A percentile compares a stretch with the other conserved stretches of the same genome.
phyloP scores from a whole-genome alignment of 2,113 vertebrate genomes.

The Micromys minutus region DNA sequence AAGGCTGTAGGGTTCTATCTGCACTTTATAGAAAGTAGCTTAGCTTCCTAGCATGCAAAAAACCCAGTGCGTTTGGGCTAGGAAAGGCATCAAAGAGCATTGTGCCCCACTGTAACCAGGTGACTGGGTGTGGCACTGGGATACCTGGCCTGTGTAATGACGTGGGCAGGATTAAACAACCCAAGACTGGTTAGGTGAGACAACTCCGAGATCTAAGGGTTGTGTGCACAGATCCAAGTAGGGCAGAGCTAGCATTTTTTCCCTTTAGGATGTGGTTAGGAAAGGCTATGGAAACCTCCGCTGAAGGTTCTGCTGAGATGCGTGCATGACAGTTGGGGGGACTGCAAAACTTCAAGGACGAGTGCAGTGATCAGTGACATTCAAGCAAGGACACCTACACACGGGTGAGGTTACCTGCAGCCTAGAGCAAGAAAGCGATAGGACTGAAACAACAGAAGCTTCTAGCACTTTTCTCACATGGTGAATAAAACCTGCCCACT shows the following conservation, averaged over 20 bases:
- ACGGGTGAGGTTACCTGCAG: not conserved
- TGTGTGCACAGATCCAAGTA: not conserved
- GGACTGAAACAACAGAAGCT: not conserved
- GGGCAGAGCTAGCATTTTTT: not conserved
- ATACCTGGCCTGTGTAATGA: not conserved
- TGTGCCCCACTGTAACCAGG: not conserved
- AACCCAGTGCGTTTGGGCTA: not conserved
- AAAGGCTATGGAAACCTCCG: not conserved
- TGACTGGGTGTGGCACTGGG: not conserved
- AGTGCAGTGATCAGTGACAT: not conserved
- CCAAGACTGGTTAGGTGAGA: constrained; percentile 40
- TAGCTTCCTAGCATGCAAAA: not conserved
- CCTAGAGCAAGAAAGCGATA: not conserved
- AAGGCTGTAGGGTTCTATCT: not conserved
- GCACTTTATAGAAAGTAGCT: not conserved
- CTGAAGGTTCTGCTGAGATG: not conserved
- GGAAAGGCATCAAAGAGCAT: not conserved
- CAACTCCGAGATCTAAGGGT: not conserved
- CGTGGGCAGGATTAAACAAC: not conserved
- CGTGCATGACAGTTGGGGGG: constrained; percentile 55
- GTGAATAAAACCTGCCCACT: not conserved
- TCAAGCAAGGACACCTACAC: constrained; percentile 19
- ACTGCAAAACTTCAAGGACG: constrained; percentile 42
- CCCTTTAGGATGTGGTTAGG: constrained; percentile 38
- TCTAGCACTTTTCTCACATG: not conserved